Evolutionary conservation across 2,797 vertebrate species (phyloP).

Genomic region (Naso thynnoides): DNA sequence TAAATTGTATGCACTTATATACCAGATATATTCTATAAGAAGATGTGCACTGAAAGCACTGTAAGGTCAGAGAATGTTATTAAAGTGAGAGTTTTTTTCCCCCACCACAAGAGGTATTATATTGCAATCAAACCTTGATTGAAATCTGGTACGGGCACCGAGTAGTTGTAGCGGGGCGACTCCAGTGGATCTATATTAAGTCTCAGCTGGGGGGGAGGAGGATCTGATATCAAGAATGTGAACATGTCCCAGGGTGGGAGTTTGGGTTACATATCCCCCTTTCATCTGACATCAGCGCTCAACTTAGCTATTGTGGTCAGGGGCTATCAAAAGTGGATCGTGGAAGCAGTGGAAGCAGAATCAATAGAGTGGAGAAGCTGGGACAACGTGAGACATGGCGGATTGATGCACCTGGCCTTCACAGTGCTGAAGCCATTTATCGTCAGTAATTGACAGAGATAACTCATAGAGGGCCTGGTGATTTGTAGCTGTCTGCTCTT

Average conservation of each 20-base stretch:
- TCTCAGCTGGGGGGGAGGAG: constrained; percentile 56
- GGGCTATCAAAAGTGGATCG: constrained; percentile 71
- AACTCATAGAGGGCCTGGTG: constrained; percentile 64
- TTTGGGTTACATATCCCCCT: constrained; percentile 78
- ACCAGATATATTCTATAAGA: constrained; percentile 18
- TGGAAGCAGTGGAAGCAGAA: constrained; percentile 63
- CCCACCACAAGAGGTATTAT: constrained; percentile 49
- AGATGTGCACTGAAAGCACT: constrained; percentile 39
- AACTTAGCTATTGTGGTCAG: constrained; percentile 75
- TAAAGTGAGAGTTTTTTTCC: constrained; percentile 34
- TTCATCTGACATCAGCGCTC: constrained; percentile 80
- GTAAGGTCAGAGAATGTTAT: constrained; percentile 60
- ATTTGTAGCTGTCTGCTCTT: constrained; percentile 72
- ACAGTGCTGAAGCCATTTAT: constrained; percentile 73
- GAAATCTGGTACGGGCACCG: constrained; percentile 61
- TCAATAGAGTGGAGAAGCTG: constrained; percentile 73
- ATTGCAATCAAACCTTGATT: constrained; percentile 68
- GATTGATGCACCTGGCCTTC: constrained; percentile 81
- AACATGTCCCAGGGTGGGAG: constrained; percentile 74
- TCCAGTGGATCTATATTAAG: constrained; percentile 75
- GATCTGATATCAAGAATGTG: constrained; percentile 74
- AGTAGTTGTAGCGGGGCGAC: constrained; percentile 61
- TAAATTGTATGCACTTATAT: constrained; percentile 14
- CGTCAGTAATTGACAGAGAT: constrained; percentile 81
- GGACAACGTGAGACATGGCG: constrained; percentile 42